Percentiles rank a stretch among this genome's conserved stretches.
Conservation (phyloP, 1,140 invertebrate genomes). For the Leguminivora glycinivorella region DNA sequence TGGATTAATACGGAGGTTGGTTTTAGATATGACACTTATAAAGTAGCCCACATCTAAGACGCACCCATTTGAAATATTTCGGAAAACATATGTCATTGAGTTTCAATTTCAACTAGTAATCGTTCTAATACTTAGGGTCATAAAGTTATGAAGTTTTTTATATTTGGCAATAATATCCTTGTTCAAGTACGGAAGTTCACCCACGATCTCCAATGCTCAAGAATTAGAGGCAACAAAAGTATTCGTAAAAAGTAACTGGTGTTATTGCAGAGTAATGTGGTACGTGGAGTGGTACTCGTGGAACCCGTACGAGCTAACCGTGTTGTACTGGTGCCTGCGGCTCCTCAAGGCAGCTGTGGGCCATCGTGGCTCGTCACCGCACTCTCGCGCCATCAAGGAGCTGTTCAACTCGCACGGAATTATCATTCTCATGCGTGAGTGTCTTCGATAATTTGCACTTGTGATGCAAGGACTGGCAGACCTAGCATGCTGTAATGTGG, state of each 20-base stretch:
- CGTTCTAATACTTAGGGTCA: too few relatives aligned
- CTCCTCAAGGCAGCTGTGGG: slow-evolving; percentile 46
- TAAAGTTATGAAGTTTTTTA: too few relatives aligned
- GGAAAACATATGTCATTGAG: too few relatives aligned
- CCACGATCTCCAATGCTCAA: too few relatives aligned
- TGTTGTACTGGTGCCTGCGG: slow-evolving; percentile 65
- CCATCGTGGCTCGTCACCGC: slow-evolving; percentile 21
- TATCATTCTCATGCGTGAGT: slow-evolving; percentile 62
- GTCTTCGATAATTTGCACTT: neutral
- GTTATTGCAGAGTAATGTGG: slow-evolving; percentile 58
- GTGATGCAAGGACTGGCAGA: neutral
- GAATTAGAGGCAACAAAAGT: too few relatives aligned
- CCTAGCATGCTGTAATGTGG: too few relatives aligned
- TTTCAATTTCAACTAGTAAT: too few relatives aligned
- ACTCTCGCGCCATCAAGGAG: slow-evolving; percentile 35
- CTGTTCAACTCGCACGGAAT: slow-evolving; percentile 60
- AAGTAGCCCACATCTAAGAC: too few relatives aligned
- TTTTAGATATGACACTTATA: slow-evolving; percentile 37
- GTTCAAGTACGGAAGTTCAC: too few relatives aligned
- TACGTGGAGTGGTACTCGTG: slow-evolving; percentile 69
- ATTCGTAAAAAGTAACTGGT: too few relatives aligned
- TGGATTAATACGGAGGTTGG: slow-evolving; percentile 58
- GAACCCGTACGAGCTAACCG: slow-evolving; percentile 54
- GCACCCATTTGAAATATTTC: too few relatives aligned
- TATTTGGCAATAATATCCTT: too few relatives aligned